Evolutionary conservation across 2,888 invertebrate genomes (phyloP).

Genomic region (Orchestes rusci): DNA sequence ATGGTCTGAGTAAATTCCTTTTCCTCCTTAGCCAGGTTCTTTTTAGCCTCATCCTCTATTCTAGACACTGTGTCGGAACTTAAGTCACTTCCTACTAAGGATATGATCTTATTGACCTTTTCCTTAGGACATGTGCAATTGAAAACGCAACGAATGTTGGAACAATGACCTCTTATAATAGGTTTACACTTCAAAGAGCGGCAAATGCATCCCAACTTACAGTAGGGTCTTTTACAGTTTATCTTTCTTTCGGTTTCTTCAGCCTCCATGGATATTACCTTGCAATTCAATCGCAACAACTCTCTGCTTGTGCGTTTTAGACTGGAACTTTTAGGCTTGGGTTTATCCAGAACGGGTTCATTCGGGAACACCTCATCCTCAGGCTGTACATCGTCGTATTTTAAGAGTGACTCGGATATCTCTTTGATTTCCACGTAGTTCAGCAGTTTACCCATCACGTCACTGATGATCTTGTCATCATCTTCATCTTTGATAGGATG

Average conservation of each 20-base stretch:
- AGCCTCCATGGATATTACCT: slow-evolving; percentile 50
- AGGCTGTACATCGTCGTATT: slow-evolving; percentile 37
- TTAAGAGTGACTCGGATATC: slow-evolving; percentile 49
- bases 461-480: slow-evolving; percentile 2
- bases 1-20: slow-evolving; percentile 67
- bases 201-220: slow-evolving; percentile 62
- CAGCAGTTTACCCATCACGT: slow-evolving; percentile 47
- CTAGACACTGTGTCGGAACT: slow-evolving; percentile 37
- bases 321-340: background rate
- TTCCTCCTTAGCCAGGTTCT: slow-evolving; percentile 57
- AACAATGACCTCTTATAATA: slow-evolving; percentile 53
- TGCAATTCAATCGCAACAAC: slow-evolving; percentile 53
- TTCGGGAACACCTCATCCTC: slow-evolving; percentile 32
- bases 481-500: slow-evolving; percentile 5
- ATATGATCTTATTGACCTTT: slow-evolving; percentile 17
- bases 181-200: slow-evolving; percentile 48
- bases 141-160: slow-evolving; percentile 55
- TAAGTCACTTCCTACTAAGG: slow-evolving; percentile 35
- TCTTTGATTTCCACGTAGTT: slow-evolving; percentile 55
- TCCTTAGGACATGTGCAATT: slow-evolving; percentile 45
- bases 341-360: background rate
- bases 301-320: slow-evolving; percentile 7
- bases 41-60: slow-evolving; percentile 48
- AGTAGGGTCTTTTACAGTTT: slow-evolving; percentile 50
- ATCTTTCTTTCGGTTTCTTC: slow-evolving; percentile 34